A percentile compares a stretch with the other conserved stretches of the same genome.
Conservation (phyloP, 2,888 invertebrate species). For the Phaedon cochleariae region DNA sequence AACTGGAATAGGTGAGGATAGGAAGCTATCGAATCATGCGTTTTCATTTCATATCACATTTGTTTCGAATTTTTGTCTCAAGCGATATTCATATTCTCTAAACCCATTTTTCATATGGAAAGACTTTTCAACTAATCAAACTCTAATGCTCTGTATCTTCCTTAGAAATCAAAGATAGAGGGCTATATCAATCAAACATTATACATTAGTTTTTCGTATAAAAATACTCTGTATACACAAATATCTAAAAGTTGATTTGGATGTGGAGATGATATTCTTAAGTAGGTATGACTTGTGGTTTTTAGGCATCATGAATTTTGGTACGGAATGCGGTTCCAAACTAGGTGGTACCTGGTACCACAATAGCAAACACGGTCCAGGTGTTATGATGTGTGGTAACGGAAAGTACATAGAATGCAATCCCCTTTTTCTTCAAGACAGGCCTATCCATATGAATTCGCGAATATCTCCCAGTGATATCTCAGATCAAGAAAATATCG, state of each 20-base stretch:
- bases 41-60: too few species aligned
- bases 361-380: slow-evolving; percentile 68
- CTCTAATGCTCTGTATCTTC: too few species aligned
- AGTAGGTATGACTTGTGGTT: too few species aligned
- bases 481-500: neutral
- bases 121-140: too few species aligned
- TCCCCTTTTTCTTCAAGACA: slow-evolving; percentile 66
- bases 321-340: slow-evolving; percentile 65
- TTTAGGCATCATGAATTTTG: slow-evolving; percentile 62
- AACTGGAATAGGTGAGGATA: slow-evolving; percentile 40
- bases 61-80: too few species aligned
- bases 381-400: slow-evolving; percentile 66
- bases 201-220: neutral
- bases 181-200: neutral
- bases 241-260: too few species aligned
- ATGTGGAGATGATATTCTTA: too few species aligned
- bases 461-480: neutral
- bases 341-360: slow-evolving; percentile 67
- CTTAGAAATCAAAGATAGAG: too few species aligned
- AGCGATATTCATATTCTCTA: too few species aligned
- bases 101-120: too few species aligned
- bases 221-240: too few species aligned
- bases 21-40: too few species aligned
- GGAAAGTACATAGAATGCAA: slow-evolving; percentile 64
- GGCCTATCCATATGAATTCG: slow-evolving; percentile 54